Evolutionary conservation across 2,797 vertebrate genomes (phyloP).

Genomic region (Bovichtus variegatus): DNA sequence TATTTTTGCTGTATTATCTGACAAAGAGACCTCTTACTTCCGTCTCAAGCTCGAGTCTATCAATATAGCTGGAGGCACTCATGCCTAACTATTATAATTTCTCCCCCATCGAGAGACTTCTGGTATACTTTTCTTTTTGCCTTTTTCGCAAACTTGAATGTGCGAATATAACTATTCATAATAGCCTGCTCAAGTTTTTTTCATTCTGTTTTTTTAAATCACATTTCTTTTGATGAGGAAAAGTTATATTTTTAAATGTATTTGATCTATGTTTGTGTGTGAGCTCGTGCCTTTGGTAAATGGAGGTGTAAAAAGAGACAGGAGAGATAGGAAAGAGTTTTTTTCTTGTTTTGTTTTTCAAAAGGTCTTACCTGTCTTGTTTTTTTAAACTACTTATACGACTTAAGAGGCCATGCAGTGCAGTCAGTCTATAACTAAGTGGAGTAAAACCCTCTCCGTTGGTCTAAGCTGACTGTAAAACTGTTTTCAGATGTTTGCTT

Average conservation of each 20-base stretch:
- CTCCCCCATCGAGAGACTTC: slow-evolving; percentile 1
- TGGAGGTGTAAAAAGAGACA: background rate
- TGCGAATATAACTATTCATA: slow-evolving; percentile 15
- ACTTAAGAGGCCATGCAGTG: no score
- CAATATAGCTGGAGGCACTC: background rate
- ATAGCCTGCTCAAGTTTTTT: no score
- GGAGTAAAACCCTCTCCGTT: background rate
- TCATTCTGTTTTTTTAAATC: background rate
- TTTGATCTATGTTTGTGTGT: background rate
- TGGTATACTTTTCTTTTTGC: background rate
- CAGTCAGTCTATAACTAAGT: background rate
- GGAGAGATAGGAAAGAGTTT: background rate
- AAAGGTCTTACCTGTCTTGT: background rate
- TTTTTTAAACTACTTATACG: background rate
- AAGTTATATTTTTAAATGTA: background rate
- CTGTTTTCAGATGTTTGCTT: background rate
- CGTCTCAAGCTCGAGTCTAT: slow-evolving; percentile 7
- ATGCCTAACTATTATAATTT: slow-evolving; percentile 13
- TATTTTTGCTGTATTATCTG: background rate
- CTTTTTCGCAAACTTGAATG: slow-evolving; percentile 13
- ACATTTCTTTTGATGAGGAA: background rate
- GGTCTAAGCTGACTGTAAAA: slow-evolving; percentile 5
- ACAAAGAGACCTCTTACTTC: slow-evolving; percentile 12
- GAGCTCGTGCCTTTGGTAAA: background rate
- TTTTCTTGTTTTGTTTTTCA: background rate